A percentile compares a stretch with the other conserved stretches of the same genome.
Conservation (phyloP, 2,797 vertebrate genomes). For the Cynopterus sphinx region DNA sequence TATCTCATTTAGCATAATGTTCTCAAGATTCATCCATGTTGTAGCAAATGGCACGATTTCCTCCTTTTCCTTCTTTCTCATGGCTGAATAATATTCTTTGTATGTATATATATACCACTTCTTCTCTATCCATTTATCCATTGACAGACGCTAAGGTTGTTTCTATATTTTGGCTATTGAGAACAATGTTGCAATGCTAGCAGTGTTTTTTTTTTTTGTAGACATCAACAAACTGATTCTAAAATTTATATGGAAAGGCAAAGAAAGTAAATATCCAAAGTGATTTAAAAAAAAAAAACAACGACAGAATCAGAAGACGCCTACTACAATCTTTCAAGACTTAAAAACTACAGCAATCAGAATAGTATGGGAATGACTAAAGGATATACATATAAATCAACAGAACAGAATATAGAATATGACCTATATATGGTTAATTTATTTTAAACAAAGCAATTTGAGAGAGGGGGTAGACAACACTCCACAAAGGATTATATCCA, state of each 20-base stretch:
- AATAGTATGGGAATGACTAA: neutral
- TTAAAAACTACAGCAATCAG: neutral
- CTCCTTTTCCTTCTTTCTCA: neutral
- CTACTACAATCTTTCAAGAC: neutral
- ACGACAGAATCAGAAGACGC: neutral
- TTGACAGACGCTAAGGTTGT: too few relatives aligned
- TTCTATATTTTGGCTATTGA: too few relatives aligned
- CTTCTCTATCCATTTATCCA: too few relatives aligned
- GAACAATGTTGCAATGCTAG: neutral
- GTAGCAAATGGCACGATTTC: neutral
- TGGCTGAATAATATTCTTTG: neutral
- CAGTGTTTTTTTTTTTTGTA: neutral
- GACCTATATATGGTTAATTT: neutral
- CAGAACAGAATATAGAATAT: neutral
- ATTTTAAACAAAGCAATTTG: neutral
- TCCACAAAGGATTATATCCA: neutral
- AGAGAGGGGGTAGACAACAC: neutral
- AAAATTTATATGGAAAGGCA: neutral
- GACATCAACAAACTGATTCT: neutral
- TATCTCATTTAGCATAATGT: neutral
- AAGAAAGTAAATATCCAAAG: neutral
- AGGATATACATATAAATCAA: neutral
- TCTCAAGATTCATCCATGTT: neutral
- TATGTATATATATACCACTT: too few relatives aligned
- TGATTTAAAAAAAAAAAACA: neutral